Evolutionary conservation across 2,888 invertebrate species (phyloP).

Genomic region (Melolontha melolontha): DNA sequence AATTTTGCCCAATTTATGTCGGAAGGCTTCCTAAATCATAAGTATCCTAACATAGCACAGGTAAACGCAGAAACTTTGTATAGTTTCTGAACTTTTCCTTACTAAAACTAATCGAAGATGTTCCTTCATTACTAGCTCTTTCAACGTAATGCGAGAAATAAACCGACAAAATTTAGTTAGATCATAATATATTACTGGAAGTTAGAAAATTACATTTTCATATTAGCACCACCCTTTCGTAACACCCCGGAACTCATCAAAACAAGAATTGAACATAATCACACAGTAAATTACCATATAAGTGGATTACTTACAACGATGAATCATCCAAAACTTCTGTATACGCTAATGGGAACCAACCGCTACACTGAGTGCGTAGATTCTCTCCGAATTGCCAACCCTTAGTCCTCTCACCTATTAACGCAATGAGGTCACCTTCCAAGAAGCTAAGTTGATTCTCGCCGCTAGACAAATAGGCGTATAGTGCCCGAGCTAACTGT

Average conservation of each 20-base stretch:
- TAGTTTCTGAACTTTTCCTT: constrained; percentile 23
- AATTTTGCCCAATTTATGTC: constrained; percentile 6
- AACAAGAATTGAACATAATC: constrained; percentile 36
- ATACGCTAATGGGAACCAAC: constrained; percentile 97
- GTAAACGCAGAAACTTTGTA: constrained; percentile 14
- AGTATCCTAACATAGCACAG: no score
- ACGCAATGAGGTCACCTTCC: constrained; percentile 88
- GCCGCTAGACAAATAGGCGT: constrained; percentile 89
- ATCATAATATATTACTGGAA: constrained; percentile 25
- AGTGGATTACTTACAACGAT: constrained; percentile 67
- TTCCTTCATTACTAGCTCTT: background rate
- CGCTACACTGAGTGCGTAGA: constrained; percentile 88
- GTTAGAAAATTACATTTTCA: constrained; percentile 38
- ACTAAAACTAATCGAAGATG: constrained; percentile 29
- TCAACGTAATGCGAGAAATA: constrained; percentile 18
- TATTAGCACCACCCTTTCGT: constrained; percentile 16
- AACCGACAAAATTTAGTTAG: constrained; percentile 10
- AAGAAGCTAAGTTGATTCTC: constrained; percentile 94
- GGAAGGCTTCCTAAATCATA: background rate
- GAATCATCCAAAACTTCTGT: constrained; percentile 83
- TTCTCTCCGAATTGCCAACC: constrained; percentile 99
- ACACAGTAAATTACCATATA: constrained; percentile 40
- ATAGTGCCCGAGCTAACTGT: constrained; percentile 85
- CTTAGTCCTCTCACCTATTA: constrained; percentile 91
- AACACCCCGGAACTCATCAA: constrained; percentile 29